Evolutionary conservation across 1,140 invertebrate genomes (phyloP).

Genomic region (Anoplophora glabripennis): DNA sequence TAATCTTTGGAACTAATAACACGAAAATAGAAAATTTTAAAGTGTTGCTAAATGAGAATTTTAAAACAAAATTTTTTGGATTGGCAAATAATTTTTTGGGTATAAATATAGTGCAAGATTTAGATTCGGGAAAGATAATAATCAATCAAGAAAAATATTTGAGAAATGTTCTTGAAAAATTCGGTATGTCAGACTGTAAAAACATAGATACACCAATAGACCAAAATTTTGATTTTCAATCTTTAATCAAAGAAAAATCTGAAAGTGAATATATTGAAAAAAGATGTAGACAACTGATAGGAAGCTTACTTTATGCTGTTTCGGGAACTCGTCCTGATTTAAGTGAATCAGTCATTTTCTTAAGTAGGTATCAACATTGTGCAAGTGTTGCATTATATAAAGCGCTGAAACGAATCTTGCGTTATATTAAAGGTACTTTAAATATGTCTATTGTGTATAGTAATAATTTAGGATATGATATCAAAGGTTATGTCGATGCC

Average conservation of each 20-base stretch:
- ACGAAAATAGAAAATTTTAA: background rate
- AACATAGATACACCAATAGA: conserved; percentile 5
- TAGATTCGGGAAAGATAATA: background rate
- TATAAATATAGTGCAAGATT: background rate
- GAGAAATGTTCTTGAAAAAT: background rate
- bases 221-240: conserved; percentile 7
- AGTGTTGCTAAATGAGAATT: background rate
- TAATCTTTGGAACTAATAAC: background rate
- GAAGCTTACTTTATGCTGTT: conserved; percentile 38
- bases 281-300: conserved; percentile 25
- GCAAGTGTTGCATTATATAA: conserved; percentile 26
- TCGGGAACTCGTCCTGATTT: conserved; percentile 38
- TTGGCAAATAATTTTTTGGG: background rate
- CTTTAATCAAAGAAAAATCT: conserved; percentile 7
- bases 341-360: conserved; percentile 25
- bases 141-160: conserved; percentile 3
- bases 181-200: conserved; percentile 15
- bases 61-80: conserved; percentile 1
- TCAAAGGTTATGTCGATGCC: conserved; percentile 34
- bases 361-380: conserved; percentile 33
- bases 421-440: conserved; percentile 16
- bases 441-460: conserved; percentile 2
- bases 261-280: background rate
- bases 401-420: conserved; percentile 27
- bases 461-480: background rate